Evolutionary conservation across 2,797 vertebrate genomes (phyloP).

Genomic region (Peromyscus eremicus): DNA sequence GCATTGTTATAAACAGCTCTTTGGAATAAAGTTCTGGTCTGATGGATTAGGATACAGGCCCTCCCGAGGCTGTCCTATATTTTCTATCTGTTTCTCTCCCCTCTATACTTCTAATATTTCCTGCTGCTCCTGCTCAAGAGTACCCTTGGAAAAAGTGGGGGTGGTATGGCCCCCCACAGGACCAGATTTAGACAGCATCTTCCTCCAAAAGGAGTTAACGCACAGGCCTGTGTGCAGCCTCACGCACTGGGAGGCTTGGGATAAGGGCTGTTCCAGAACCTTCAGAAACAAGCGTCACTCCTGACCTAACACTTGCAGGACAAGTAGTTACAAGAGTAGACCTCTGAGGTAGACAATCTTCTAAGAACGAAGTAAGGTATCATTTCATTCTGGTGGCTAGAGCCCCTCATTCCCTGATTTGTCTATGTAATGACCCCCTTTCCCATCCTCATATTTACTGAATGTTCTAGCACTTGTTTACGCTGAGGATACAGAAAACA

Average conservation of each 20-base stretch:
- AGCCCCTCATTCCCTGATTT: too few relatives aligned
- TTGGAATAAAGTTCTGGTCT: too few relatives aligned
- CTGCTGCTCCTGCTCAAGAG: too few relatives aligned
- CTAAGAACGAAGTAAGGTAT: not conserved
- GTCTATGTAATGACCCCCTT: accelerated
- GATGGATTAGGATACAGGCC: too few relatives aligned
- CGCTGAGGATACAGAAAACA: not conserved
- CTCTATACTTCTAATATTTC: too few relatives aligned
- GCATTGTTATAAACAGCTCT: too few relatives aligned
- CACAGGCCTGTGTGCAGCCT: not conserved
- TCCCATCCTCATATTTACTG: not conserved
- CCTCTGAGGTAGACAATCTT: not conserved
- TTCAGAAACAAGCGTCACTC: not conserved
- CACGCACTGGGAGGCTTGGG: not conserved
- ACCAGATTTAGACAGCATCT: not conserved
- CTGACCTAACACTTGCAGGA: not conserved
- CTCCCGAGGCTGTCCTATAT: too few relatives aligned
- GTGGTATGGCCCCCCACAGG: not conserved
- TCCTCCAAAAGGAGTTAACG: not conserved
- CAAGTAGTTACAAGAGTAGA: not conserved
- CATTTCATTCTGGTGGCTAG: too few relatives aligned
- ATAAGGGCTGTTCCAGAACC: not conserved
- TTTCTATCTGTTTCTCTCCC: too few relatives aligned
- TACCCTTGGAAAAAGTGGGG: too few relatives aligned
- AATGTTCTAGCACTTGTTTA: not conserved